Base-by-base conservation (phyloP, 1,140 invertebrate species). In the Listronotus oregonensis region DNA sequence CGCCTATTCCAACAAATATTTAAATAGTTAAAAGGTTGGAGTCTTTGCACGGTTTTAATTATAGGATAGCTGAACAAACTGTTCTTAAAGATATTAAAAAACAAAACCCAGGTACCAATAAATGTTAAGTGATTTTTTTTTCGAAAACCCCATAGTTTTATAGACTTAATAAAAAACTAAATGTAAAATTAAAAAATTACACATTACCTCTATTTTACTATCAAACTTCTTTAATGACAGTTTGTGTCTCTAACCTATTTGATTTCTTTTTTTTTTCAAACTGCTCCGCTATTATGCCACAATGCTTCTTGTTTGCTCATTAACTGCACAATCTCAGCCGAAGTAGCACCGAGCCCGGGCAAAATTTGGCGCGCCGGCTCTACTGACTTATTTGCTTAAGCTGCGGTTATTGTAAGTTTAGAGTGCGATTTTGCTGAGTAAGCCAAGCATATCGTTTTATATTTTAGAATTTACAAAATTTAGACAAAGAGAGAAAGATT, bases 361-460 rank as follows among this genome's bases (percentile, higher is more conserved):
- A 78, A 76, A 75, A 72, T 77, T 68, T 77, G 77, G 75, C 73
- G 75, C 14, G 71, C 75, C 51, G 75, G 75, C 62, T 76, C 75
- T 47, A 77, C 75, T 58, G 75, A 78, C 64, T 73, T 78, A 70
- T 76, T 77, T 73, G 76, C 75, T 75, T 77, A 68, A 74, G 49
- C 56, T 69, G 61, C 34, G 49, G 55, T 49, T 61, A 50, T 68
- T 71, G 71, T 73, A 73, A 73, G 71, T 73, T 68, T 42, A 32
- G 37, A 40, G 43, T 34, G 54, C 37, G 15, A 56, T n/a, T 27
- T 56, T 40, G 44, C 44, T 47, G 15, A 47, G 9, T 47, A 47
- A 51, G 31, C 14, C 51, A 54, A 31, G 32, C 14, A 12, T 37
- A 15, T n/a, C 9, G 31, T 54, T 54, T 54, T 37, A 6, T n/a